phyloP scores from a whole-genome alignment of 30 jellyfish, hydroid and myxozoan species.

The Rhopilema esculentum region DNA sequence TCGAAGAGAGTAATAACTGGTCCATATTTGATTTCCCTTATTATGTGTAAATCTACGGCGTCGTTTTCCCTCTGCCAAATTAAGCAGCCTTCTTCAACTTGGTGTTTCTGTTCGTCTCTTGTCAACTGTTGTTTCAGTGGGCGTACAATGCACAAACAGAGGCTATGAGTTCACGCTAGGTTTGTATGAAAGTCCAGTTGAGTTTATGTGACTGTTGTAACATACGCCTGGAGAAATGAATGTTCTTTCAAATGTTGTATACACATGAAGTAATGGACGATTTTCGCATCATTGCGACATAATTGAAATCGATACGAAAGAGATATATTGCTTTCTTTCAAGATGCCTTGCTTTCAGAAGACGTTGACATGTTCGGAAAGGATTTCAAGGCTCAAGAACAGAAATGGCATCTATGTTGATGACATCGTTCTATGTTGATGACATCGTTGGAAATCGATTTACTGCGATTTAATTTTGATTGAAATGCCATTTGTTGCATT shows the following conservation, averaged over 20 bases:
- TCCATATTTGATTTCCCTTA: background rate
- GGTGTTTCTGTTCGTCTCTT: background rate
- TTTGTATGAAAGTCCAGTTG: background rate
- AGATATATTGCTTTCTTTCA: too few species aligned
- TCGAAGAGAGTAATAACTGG: background rate
- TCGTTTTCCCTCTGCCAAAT: background rate
- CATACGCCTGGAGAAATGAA: background rate
- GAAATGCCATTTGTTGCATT: too few species aligned
- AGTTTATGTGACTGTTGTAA: background rate
- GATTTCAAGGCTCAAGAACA: too few species aligned
- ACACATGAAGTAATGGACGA: background rate
- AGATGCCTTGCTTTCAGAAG: too few species aligned
- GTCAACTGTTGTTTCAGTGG: background rate
- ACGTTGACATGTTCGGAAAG: too few species aligned
- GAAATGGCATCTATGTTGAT: too few species aligned
- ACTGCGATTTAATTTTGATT: too few species aligned
- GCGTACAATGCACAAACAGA: background rate
- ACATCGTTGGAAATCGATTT: too few species aligned
- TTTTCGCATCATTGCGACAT: too few species aligned
- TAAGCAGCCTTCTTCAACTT: background rate
- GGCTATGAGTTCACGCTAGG: background rate
- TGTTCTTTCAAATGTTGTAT: background rate
- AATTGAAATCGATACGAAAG: too few species aligned
- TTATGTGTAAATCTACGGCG: background rate
- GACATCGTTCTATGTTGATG: too few species aligned